These are phyloP conservation scores for Drosophila diplacantha DNA, from an alignment of 2,888 invertebrate genomes.

Conservation along the genomic window DNA sequence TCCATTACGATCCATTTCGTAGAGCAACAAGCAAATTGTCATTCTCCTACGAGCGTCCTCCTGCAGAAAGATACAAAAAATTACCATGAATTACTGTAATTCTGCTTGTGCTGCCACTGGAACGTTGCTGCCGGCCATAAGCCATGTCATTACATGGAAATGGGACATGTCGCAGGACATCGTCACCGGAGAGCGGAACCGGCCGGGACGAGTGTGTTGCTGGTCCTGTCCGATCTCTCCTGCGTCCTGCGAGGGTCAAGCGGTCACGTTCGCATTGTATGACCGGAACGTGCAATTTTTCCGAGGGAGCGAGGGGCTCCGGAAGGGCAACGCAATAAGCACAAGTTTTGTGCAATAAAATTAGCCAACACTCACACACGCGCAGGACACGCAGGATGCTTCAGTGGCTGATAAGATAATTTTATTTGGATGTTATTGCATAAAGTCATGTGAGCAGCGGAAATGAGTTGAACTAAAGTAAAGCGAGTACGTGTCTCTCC, in stretches of 20 bases:
- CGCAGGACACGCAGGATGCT: slow-evolving; percentile 49
- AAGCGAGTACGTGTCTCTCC: slow-evolving; percentile 62
- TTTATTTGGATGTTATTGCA: slow-evolving; percentile 73
- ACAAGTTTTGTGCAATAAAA: slow-evolving; percentile 71
- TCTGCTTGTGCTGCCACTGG: slow-evolving; percentile 37
- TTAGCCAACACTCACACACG: slow-evolving; percentile 54
- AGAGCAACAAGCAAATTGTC: slow-evolving; percentile 35
- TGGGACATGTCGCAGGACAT: slow-evolving; percentile 49
- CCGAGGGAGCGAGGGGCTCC: slow-evolving; percentile 28
- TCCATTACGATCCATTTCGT: slow-evolving; percentile 18
- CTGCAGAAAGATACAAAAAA: slow-evolving; percentile 50
- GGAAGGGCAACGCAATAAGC: slow-evolving; percentile 56
- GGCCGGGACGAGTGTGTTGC: slow-evolving; percentile 10
- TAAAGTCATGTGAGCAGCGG: slow-evolving; percentile 72
- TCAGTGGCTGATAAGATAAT: slow-evolving; percentile 69
- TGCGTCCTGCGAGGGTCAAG: slow-evolving; percentile 45
- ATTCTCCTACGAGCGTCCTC: slow-evolving; percentile 4
- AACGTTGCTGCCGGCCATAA: slow-evolving; percentile 46
- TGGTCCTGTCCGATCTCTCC: slow-evolving; percentile 25
- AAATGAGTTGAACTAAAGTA: slow-evolving; percentile 71
- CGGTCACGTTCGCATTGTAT: slow-evolving; percentile 70
- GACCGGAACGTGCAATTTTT: slow-evolving; percentile 69
- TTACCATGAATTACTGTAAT: slow-evolving; percentile 67
- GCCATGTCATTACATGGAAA: slow-evolving; percentile 60
- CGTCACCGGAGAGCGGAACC: slow-evolving; percentile 19